Conservation (phyloP, 64 coral and sea anemone species). For the Montipora efflorescens region DNA sequence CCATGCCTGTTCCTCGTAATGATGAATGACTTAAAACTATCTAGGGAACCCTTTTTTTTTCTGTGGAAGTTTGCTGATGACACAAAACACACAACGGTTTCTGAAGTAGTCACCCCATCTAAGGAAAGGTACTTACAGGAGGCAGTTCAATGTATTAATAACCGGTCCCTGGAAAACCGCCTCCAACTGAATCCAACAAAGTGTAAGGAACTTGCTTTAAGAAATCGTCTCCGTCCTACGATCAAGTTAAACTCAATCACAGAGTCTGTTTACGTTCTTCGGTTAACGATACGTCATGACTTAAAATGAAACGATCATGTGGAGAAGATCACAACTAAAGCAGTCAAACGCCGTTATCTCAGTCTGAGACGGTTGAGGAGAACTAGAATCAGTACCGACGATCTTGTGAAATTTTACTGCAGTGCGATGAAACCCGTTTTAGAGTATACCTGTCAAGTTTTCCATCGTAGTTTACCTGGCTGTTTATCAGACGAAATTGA, state of each 20-base stretch:
- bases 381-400: background rate
- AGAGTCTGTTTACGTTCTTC: background rate
- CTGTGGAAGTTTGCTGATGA: no score
- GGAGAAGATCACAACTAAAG: slow-evolving; percentile 51
- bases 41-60: no score
- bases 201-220: background rate
- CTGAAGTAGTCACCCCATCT: no score
- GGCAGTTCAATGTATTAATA: no score
- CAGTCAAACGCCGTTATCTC: background rate
- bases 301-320: slow-evolving; percentile 50
- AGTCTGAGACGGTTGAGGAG: slow-evolving; percentile 43
- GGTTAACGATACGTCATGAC: slow-evolving; percentile 35
- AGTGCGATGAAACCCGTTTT: background rate
- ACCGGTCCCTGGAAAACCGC: background rate
- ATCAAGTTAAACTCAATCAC: background rate
- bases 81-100: no score
- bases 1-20: no score
- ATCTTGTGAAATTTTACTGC: background rate
- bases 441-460: no score
- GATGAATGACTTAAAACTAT: no score
- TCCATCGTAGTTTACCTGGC: no score
- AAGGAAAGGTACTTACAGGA: no score
- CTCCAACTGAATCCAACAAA: background rate
- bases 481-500: no score
- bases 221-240: background rate